phyloP scores from a whole-genome alignment of 2,797 vertebrate genomes.

The Alca torda region DNA sequence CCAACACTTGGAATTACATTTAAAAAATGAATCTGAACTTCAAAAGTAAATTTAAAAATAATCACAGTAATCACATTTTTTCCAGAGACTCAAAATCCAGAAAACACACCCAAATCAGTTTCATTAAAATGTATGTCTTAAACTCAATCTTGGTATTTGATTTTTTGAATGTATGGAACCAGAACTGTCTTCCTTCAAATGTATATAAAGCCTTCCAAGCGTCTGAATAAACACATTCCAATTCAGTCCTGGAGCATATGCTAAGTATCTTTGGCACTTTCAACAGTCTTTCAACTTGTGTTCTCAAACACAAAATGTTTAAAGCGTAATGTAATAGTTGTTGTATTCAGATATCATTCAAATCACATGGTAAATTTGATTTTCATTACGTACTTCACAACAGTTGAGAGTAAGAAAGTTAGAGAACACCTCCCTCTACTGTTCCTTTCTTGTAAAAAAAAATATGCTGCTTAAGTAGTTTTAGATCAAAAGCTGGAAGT shows the following conservation, averaged over 20 bases:
- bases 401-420: background rate
- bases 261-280: background rate
- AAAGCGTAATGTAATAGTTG: background rate
- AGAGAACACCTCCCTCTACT: constrained; percentile 71
- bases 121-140: background rate
- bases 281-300: background rate
- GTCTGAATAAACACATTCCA: background rate
- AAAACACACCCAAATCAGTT: background rate
- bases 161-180: background rate
- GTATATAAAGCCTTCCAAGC: background rate
- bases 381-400: background rate
- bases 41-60: background rate
- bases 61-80: background rate
- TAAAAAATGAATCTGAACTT: background rate
- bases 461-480: background rate
- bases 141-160: background rate
- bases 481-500: background rate
- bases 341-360: background rate
- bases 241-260: background rate
- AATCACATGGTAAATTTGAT: background rate
- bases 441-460: constrained; percentile 27
- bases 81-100: background rate
- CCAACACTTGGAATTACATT: background rate
- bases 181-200: background rate
- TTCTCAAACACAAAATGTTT: background rate